Evolutionary conservation across 2,113 vertebrate genomes (phyloP).

Genomic region (Rhea americana): DNA sequence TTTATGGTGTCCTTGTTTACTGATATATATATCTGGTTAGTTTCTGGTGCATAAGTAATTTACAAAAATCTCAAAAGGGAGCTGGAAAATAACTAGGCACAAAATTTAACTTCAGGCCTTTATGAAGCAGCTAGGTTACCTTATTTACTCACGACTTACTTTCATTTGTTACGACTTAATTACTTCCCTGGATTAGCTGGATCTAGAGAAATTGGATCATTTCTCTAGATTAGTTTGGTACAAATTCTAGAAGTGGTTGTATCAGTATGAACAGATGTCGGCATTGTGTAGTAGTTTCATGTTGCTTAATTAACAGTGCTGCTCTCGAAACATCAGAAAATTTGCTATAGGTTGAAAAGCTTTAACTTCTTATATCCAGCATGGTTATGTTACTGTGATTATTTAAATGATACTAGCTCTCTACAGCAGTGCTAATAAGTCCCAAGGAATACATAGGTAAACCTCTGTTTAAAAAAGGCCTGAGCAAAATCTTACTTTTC

Average conservation of each 20-base stretch:
- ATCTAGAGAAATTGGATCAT: neutral
- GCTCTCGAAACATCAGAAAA: neutral
- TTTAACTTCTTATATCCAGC: neutral
- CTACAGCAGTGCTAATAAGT: neutral
- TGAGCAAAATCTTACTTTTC: neutral
- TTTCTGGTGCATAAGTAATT: neutral
- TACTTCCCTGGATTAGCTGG: neutral
- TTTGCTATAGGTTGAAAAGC: neutral
- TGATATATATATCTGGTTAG: neutral
- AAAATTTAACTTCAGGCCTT: neutral
- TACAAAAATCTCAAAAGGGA: neutral
- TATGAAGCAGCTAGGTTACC: neutral
- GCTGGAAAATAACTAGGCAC: neutral
- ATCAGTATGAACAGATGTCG: neutral
- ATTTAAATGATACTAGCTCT: neutral
- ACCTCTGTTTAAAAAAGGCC: neutral
- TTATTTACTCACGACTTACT: neutral
- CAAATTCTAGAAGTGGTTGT: neutral
- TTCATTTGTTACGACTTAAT: neutral
- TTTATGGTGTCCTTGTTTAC: neutral
- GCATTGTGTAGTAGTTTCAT: neutral
- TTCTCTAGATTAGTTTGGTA: neutral
- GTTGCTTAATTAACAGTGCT: neutral
- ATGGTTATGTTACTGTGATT: neutral
- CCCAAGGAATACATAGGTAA: neutral